Base-by-base conservation (phyloP, 1,140 invertebrate genomes). In the Venustaconcha ellipsiformis region DNA sequence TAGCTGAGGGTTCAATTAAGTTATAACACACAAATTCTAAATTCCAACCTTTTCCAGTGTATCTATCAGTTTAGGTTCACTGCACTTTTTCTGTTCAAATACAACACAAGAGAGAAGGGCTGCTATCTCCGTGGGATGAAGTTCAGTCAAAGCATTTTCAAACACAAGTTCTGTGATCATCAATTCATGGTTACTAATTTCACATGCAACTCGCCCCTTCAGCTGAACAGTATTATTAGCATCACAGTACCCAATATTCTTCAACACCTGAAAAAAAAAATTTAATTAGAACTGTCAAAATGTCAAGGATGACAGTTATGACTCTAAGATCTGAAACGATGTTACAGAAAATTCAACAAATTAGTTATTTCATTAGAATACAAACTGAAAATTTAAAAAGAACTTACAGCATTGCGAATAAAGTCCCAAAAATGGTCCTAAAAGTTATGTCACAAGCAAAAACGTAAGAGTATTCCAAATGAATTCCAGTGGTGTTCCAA, bases 81-180 rank as follows among this genome's bases (percentile, higher is more conserved):
- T 88, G 92, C 92, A 78, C 88, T 93, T 89, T 85, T 94, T 95
- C 68, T 94, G 94, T 91, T 99, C 96, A 90, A 96, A 98, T 20
- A 99, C 96, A 74, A 99, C 92, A 70, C 95, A 94, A 0, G 97
- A 99, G 11, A 99, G 89, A 17, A 98, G 86, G 1, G 97, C 95
- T 2, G 97, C 97, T 67, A 99, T 98, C 90, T 99, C 97, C 1
- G 95, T 94, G 0, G 96, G 94, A 81, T 94, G 92, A 60, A 96
- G 92, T 83, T 96, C 93, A 0, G 94, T 95, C 67, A 99, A 93
- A 68, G 97, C 93, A 90, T 99, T 98, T 75, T 96, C 93, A 74
- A 99, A 94, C n/a, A 99, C 94, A 3, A 99, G 89, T 90, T 99
- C 98, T 0, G 97, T 99, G 65, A 99, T 95, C 26, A 99, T 92